Evolutionary conservation across 2,113 vertebrate genomes (phyloP), one percentile per base, ranked within the genome.

Genomic region (Boulengeromyrus knoepffleri): DNA sequence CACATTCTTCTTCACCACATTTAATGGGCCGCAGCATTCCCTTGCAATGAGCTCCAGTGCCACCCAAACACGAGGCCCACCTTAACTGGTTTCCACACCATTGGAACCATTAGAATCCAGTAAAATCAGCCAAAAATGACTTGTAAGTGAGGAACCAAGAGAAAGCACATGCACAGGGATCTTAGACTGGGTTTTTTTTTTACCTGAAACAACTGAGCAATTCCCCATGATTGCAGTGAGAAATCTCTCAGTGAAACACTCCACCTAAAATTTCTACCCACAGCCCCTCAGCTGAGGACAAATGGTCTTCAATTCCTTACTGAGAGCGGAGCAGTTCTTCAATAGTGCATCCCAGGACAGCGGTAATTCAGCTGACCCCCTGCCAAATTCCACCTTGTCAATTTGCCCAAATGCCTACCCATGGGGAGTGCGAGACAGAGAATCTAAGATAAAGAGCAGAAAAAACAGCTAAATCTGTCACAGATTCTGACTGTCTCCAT

Each of bases 21-120:
- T 92, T 93, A 95, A 95, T 94, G 91, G 91, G 74, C 91, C 90
- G n/a, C 91, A 91, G 83, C 92, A 88, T 88, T 90, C 77, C 50
- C 88, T 80, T 87, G 88, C n/a, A 90, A 90, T 53, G 62, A 80
- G 12, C 56, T 52, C 49, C n/a, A 36, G 12, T 83, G 70, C 70
- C 70, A 56, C n/a, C 21, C 2, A 53, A 52, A 77, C 27, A 3
- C 31, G 5, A 17, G n/a, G 50, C 88, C 62, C 66, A 7, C 12
- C 87, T 58, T 52, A 15, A 36, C 36, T 80, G 36, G 36, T 42
- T 42, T 80, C 74, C 36, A 42, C 36, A 17, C 50, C 31, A 56
- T 42, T 42, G 58, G 12, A 46, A 45, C 80, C 80, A 24, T 46
- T 21, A 84, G 19, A 39, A 77, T 77, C 13, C 74, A 77, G 12